These are phyloP conservation scores for Antechinus flavipes DNA, from an alignment of 2,113 vertebrate genomes.

Conservation along the genomic window DNA sequence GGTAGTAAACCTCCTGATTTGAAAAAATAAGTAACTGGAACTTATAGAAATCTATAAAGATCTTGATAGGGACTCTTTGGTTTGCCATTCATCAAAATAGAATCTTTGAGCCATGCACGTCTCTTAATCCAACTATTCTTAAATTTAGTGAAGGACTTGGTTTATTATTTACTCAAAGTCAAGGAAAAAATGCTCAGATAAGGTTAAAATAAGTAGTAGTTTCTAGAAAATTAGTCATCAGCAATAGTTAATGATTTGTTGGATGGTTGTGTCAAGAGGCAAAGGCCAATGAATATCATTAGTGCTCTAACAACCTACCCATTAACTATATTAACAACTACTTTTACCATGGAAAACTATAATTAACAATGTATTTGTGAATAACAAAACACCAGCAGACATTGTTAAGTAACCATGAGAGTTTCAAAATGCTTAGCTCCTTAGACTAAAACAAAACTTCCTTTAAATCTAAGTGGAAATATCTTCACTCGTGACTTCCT, in stretches of 20 bases:
- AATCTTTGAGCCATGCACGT: background rate
- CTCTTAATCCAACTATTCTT: background rate
- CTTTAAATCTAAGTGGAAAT: constrained; percentile 30
- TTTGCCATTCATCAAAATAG: background rate
- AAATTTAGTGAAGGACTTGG: constrained; percentile 5
- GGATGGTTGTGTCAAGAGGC: background rate
- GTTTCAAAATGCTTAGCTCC: constrained; percentile 48
- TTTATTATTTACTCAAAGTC: constrained; percentile 33
- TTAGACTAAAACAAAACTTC: constrained; percentile 20
- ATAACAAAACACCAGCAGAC: constrained; percentile 27
- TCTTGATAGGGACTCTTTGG: background rate
- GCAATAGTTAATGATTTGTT: constrained; percentile 20
- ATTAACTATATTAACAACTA: constrained; percentile 49
- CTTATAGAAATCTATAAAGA: background rate
- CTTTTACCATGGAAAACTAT: constrained; percentile 51
- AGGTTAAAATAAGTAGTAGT: background rate
- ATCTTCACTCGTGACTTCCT: background rate
- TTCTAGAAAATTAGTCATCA: constrained; percentile 52
- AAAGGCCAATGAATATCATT: constrained; percentile 37
- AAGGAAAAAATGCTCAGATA: background rate
- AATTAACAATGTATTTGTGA: constrained; percentile 53
- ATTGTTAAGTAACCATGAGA: constrained; percentile 53
- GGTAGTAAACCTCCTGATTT: background rate
- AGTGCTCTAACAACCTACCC: constrained; percentile 5
- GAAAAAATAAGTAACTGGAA: background rate